phyloP scores from a whole-genome alignment of 2,888 invertebrate genomes.

The Tenthredo amoena region DNA sequence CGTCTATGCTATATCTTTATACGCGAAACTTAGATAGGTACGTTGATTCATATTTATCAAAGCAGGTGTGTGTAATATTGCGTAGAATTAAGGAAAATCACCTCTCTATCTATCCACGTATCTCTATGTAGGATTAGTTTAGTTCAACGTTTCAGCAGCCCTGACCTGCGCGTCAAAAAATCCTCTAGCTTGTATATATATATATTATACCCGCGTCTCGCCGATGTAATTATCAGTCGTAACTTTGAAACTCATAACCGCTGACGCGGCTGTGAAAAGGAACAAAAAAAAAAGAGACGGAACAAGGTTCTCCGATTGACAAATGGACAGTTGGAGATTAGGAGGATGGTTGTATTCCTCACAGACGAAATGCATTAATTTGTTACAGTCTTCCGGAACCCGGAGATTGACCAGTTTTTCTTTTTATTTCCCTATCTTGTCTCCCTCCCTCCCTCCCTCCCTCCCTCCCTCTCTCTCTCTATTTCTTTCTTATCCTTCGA shows the following conservation, averaged over 20 bases:
- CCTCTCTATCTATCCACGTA: background rate
- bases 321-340: background rate
- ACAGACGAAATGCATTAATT: background rate
- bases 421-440: background rate
- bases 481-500: background rate
- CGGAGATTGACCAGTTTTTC: background rate
- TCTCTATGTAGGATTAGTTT: background rate
- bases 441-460: no score
- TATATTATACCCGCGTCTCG: background rate
- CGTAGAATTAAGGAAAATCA: background rate
- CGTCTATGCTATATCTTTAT: background rate
- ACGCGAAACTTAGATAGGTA: background rate
- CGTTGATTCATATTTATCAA: background rate
- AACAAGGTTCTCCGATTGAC: slow-evolving; percentile 6
- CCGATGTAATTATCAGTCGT: slow-evolving; percentile 39
- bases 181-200: background rate
- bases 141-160: slow-evolving; percentile 2
- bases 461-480: no score
- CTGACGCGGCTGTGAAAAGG: background rate
- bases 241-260: background rate
- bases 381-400: background rate
- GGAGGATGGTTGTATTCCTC: background rate
- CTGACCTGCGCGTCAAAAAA: slow-evolving; percentile 45
- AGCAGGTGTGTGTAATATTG: background rate
- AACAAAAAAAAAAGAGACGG: background rate